Conservation (phyloP, 2,797 vertebrate species). For the Chaunax sp. region DNA sequence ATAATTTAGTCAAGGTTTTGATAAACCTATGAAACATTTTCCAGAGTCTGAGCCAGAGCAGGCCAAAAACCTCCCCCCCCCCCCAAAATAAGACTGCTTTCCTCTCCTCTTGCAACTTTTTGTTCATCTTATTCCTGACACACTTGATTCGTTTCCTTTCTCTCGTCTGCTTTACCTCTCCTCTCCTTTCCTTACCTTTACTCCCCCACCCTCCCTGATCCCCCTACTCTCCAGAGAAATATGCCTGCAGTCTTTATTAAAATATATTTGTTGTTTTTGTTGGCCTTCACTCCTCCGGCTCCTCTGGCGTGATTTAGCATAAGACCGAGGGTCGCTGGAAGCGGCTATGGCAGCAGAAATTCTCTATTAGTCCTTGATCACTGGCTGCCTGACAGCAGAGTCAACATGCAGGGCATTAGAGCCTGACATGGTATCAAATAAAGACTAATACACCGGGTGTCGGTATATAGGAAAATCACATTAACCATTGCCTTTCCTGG, state of each 20-base stretch:
- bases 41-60: constrained; percentile 51
- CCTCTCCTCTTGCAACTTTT: constrained; percentile 21
- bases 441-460: constrained; percentile 78
- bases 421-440: constrained; percentile 79
- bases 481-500: constrained; percentile 54
- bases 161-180: constrained; percentile 52
- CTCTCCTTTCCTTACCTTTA: constrained; percentile 58
- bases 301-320: constrained; percentile 67
- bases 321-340: constrained; percentile 70
- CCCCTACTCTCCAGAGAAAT: constrained; percentile 60
- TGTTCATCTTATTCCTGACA: constrained; percentile 33
- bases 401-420: constrained; percentile 77
- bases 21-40: constrained; percentile 68
- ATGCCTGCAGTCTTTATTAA: constrained; percentile 74
- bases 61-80: too few species aligned
- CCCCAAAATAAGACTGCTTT: constrained; percentile 42
- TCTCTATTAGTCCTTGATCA: constrained; percentile 81
- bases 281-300: constrained; percentile 67
- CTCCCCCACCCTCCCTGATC: constrained; percentile 30
- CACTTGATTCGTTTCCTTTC: constrained; percentile 44
- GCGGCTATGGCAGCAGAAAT: constrained; percentile 72
- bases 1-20: constrained; percentile 49
- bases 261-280: constrained; percentile 81
- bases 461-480: constrained; percentile 60
- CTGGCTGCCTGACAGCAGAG: constrained; percentile 76